Evolutionary conservation across 2,797 vertebrate genomes (phyloP).

Genomic region (Nasua narica): DNA sequence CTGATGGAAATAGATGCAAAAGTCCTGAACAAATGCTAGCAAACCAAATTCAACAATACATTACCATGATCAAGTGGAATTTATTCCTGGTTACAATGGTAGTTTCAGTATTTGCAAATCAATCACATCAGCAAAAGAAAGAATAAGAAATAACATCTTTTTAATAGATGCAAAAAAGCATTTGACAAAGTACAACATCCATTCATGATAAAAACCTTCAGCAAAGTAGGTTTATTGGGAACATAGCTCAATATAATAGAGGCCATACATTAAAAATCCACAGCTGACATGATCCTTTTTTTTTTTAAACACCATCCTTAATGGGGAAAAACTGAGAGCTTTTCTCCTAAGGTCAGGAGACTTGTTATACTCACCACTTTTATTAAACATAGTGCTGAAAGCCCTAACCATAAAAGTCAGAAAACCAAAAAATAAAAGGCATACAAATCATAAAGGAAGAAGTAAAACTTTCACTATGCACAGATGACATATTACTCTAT

Average conservation of each 20-base stretch:
- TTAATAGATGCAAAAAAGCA: not conserved
- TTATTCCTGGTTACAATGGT: not conserved
- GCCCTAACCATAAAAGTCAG: not conserved
- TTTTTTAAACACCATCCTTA: not conserved
- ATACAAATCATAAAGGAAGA: not conserved
- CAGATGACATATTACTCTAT: not conserved
- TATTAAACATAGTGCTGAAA: not conserved
- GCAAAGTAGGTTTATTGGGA: not conserved
- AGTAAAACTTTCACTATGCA: not conserved
- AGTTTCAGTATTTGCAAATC: not conserved
- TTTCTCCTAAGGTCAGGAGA: not conserved
- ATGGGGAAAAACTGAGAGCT: not conserved
- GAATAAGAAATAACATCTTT: not conserved
- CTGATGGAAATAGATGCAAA: not conserved
- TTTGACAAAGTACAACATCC: not conserved
- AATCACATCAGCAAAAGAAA: not conserved
- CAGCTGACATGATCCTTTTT: not conserved
- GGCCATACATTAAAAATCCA: not conserved
- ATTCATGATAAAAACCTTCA: not conserved
- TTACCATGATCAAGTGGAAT: not conserved
- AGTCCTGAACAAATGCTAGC: not conserved
- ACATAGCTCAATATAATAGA: not conserved
- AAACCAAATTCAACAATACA: not conserved
- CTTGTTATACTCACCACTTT: not conserved
- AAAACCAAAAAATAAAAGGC: not conserved